phyloP scores from a whole-genome alignment of 1,140 invertebrate species.

The Phthorimaea operculella region DNA sequence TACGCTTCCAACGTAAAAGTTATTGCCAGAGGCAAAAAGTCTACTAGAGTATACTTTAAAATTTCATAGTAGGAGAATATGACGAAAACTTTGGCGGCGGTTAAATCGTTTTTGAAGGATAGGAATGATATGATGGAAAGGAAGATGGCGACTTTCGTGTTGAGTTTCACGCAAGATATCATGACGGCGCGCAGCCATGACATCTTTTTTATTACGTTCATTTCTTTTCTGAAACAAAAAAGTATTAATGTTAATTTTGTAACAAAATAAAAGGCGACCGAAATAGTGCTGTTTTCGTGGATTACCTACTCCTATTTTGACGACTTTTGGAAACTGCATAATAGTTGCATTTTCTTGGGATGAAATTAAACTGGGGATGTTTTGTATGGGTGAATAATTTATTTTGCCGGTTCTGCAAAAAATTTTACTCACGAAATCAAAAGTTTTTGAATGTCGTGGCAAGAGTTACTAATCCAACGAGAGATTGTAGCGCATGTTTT shows the following conservation, averaged over 20 bases:
- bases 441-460: too few relatives aligned
- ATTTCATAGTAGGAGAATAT: conserved; percentile 80
- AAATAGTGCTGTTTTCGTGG: too few relatives aligned
- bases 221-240: not conserved
- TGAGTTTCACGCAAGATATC: conserved; percentile 74
- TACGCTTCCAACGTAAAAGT: conserved; percentile 68
- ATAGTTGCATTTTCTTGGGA: too few relatives aligned
- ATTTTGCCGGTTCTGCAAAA: too few relatives aligned
- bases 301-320: too few relatives aligned
- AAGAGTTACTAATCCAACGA: too few relatives aligned
- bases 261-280: too few relatives aligned
- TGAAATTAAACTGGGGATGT: too few relatives aligned
- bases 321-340: too few relatives aligned
- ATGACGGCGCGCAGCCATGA: conserved; percentile 76
- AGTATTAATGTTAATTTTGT: not conserved
- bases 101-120: conserved; percentile 72
- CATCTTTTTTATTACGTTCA: conserved; percentile 43
- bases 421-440: too few relatives aligned
- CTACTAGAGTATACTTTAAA: conserved; percentile 77
- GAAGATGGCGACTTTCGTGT: conserved; percentile 82
- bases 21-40: conserved; percentile 78
- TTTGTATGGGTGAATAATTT: too few relatives aligned
- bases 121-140: conserved; percentile 83
- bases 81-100: conserved; percentile 81
- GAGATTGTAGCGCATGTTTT: too few relatives aligned